Evolutionary conservation across 2,888 invertebrate species (phyloP).

Genomic region (Cheilosia vernalis): DNA sequence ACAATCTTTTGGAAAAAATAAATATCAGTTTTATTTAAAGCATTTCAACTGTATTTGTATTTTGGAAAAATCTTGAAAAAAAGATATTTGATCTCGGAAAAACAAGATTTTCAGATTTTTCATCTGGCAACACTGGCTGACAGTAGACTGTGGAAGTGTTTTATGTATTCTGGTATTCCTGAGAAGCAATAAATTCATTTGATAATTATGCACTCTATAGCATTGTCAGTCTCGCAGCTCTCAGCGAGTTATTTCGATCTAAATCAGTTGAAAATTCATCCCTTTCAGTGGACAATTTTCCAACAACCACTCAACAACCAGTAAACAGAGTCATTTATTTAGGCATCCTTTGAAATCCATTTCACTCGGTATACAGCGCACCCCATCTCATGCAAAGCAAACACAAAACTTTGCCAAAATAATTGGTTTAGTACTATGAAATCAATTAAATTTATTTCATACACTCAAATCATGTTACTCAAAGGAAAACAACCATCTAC

Average conservation of each 20-base stretch:
- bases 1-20: no score
- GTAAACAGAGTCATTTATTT: conserved; percentile 3
- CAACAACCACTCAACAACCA: not conserved
- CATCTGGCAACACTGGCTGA: no score
- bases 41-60: no score
- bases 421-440: conserved; percentile 63
- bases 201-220: not conserved
- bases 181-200: no score
- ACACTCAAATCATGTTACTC: conserved; percentile 57
- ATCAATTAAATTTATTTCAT: conserved; percentile 69
- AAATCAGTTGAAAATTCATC: not conserved
- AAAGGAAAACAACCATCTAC: conserved; percentile 53
- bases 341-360: conserved; percentile 11
- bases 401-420: conserved; percentile 53
- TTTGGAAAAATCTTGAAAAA: no score
- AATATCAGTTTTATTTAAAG: no score
- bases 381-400: not conserved
- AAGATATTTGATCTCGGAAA: no score
- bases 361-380: not conserved
- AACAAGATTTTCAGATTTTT: no score
- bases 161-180: no score
- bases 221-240: not conserved
- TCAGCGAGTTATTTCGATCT: not conserved
- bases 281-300: not conserved
- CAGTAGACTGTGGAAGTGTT: no score